A percentile compares a stretch with the other conserved stretches of the same genome.
Conservation (phyloP, 2,888 invertebrate genomes). For the Phyllotreta cruciferae region DNA sequence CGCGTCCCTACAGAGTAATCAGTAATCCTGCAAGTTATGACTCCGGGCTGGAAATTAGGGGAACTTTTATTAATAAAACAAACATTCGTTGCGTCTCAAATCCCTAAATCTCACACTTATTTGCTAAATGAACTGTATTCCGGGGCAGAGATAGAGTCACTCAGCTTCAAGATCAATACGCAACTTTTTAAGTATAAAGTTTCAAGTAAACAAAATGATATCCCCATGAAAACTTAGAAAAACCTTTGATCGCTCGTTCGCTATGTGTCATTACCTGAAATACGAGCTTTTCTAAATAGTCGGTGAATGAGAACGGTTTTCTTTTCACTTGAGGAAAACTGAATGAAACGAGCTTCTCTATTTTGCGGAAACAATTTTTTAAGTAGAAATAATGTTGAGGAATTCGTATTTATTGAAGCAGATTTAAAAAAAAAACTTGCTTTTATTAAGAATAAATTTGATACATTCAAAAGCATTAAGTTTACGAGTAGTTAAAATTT, state of each 20-base stretch:
- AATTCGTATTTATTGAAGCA: too few relatives aligned
- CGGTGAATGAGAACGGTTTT: neutral
- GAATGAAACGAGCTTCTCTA: too few relatives aligned
- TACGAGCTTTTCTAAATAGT: neutral
- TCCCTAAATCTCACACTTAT: constrained; percentile 30
- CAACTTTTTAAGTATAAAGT: constrained; percentile 26
- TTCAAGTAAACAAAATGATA: constrained; percentile 18
- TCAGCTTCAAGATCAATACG: constrained; percentile 27
- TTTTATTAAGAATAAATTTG: too few relatives aligned
- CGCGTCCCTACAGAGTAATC: constrained; percentile 19
- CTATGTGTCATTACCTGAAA: neutral
- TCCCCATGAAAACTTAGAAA: constrained; percentile 14
- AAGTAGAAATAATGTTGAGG: too few relatives aligned
- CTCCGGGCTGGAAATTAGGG: constrained; percentile 30
- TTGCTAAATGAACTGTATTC: constrained; percentile 31
- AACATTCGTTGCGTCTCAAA: constrained; percentile 29
- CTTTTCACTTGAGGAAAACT: too few relatives aligned
- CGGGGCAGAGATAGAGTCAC: constrained; percentile 23
- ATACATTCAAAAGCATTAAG: too few relatives aligned
- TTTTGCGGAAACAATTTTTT: too few relatives aligned
- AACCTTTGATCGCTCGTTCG: constrained; percentile 1
- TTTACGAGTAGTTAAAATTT: too few relatives aligned
- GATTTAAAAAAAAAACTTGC: too few relatives aligned
- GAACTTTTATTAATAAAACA: constrained; percentile 33
- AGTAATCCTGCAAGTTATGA: constrained; percentile 30